Percentiles rank a stretch among this genome's conserved stretches.
These are phyloP conservation scores for Cryptoprocta ferox DNA, from an alignment of 2,797 vertebrate species.

Conservation along the genomic window DNA sequence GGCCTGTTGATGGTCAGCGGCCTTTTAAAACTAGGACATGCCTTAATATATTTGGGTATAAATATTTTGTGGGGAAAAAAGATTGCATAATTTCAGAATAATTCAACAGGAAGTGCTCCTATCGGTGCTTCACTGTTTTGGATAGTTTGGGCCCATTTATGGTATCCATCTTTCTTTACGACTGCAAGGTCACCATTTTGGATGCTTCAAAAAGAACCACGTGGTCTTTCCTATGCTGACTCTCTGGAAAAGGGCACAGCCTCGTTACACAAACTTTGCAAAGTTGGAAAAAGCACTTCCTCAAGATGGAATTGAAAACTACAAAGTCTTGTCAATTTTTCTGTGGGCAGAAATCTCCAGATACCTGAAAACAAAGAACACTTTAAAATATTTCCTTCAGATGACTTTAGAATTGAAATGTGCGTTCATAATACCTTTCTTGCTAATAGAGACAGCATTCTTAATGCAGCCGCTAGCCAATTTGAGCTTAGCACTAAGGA, in stretches of 20 bases:
- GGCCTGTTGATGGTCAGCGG: background rate
- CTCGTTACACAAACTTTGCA: conserved; percentile 55
- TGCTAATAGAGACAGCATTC: conserved; percentile 36
- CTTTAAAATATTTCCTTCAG: conserved; percentile 48
- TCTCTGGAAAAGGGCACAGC: background rate
- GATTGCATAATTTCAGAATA: background rate
- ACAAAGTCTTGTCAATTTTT: conserved; percentile 63
- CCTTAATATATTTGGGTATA: background rate
- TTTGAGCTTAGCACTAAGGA: background rate
- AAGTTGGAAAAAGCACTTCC: conserved; percentile 15
- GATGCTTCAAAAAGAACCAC: background rate
- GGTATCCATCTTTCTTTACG: background rate
- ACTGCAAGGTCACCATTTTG: background rate
- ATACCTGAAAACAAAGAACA: conserved; percentile 53
- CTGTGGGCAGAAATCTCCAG: conserved; percentile 55
- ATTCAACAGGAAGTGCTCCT: background rate
- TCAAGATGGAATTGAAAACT: conserved; percentile 55
- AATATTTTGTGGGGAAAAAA: background rate
- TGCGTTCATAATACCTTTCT: background rate
- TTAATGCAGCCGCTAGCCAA: background rate
- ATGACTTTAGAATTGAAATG: conserved; percentile 60
- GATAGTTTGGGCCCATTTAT: conserved; percentile 22
- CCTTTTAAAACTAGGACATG: background rate
- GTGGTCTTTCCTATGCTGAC: background rate
- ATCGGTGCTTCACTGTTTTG: background rate